Base-by-base conservation (phyloP, 2,797 vertebrate genomes). In the Mormyrops boulengeri region DNA sequence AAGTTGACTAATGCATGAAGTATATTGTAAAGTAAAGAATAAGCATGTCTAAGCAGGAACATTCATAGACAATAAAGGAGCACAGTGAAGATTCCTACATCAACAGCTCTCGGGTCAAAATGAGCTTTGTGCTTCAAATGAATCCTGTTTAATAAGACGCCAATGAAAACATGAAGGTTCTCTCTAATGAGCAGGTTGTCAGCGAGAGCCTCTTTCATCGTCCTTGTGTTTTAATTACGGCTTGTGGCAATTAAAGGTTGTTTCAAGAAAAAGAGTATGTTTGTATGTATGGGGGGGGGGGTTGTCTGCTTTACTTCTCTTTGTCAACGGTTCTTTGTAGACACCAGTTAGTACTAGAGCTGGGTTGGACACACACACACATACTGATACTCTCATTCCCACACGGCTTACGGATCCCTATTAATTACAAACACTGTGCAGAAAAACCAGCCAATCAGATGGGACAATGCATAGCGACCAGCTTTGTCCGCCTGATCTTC, bases 141-240 rank as follows among this genome's bases (percentile, higher is more conserved):
- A 89, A 38, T 89, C 88, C 69, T 57, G 50, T 17, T 55, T 55
- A 53, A 44, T 38, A 69, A 69, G 22, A 69, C 26, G 2, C 19
- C 53, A 62, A 50, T 85, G 82, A 34, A 62, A 66, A 86, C 41
- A 62, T 41, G 30, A 50, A 89, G 80, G 44, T 30, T 84, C 14
- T 41, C 80, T 85, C 52, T 85, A 85, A 44, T 85, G 88, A 89
- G 77, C 88, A 62, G 89, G 69, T 57, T 80, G 88, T 89, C 49
- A 82, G 69, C 38, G 12, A 53, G 66, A 82, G 69, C n/a, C 30
- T 19, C 69, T 52, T 57, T 89, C 52, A 34, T 52, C 69, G 49
- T 55, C 88, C 52, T 84, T 55, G 69, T 85, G 80, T 62, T 47
- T 89, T 85, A 82, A 89, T 89, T 62, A 89, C 57, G n/a, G n/a